Evolutionary conservation across 2,113 vertebrate species (phyloP).

Genomic region (Lutjanus erythropterus): DNA sequence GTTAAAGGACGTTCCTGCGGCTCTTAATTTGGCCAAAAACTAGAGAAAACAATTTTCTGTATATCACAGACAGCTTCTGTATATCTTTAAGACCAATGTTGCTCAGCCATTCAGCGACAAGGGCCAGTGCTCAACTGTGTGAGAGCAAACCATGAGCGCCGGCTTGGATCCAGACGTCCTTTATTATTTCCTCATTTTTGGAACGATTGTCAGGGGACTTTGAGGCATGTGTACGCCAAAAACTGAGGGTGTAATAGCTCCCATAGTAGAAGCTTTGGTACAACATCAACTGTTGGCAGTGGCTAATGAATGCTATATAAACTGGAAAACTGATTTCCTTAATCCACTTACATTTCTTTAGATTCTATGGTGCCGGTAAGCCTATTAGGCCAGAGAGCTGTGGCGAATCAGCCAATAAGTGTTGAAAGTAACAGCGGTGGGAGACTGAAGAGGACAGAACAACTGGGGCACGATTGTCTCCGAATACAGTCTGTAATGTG

Average conservation of each 20-base stretch:
- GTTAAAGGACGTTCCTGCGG: background rate
- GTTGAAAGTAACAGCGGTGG: constrained; percentile 60
- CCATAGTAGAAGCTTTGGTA: constrained; percentile 56
- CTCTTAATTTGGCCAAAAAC: background rate
- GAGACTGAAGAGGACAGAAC: constrained; percentile 53
- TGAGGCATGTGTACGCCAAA: constrained; percentile 30
- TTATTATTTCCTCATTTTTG: constrained; percentile 87
- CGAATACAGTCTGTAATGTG: constrained; percentile 23
- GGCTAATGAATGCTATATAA: constrained; percentile 65
- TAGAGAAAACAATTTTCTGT: no score
- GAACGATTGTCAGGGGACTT: constrained; percentile 46
- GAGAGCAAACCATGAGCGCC: constrained; percentile 29
- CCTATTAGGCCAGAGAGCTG: constrained; percentile 70
- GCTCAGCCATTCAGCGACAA: background rate
- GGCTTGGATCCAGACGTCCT: constrained; percentile 34
- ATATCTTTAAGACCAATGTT: background rate
- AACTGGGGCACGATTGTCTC: constrained; percentile 53
- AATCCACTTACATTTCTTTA: constrained; percentile 78
- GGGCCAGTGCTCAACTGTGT: constrained; percentile 1
- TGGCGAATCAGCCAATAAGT: constrained; percentile 60
- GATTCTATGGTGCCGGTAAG: constrained; percentile 63
- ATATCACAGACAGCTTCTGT: background rate
- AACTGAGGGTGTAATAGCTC: constrained; percentile 35
- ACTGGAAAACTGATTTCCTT: constrained; percentile 73
- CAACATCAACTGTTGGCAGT: constrained; percentile 52